Evolutionary conservation across 2,113 vertebrate species (phyloP).

Genomic region (Rousettus leschenaultii): DNA sequence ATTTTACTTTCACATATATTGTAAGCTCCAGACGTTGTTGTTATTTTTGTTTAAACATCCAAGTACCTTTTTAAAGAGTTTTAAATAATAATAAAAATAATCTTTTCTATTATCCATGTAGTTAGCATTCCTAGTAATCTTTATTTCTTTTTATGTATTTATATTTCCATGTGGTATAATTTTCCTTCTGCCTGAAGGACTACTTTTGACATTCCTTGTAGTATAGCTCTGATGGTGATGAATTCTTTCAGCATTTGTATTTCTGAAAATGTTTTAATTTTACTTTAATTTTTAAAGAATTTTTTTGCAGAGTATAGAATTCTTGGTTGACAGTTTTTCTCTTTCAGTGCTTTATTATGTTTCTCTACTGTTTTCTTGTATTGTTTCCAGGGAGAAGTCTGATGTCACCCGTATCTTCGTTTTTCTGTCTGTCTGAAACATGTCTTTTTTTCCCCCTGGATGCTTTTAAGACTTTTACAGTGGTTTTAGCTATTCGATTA

Average conservation of each 20-base stretch:
- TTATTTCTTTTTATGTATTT: neutral
- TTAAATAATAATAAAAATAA: slow-evolving; percentile 1
- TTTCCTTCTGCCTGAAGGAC: neutral
- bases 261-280: neutral
- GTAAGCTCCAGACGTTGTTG: neutral
- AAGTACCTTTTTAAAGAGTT: neutral
- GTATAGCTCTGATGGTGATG: neutral
- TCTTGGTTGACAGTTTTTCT: neutral
- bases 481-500: slow-evolving; percentile 11
- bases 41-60: neutral
- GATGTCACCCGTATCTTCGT: neutral
- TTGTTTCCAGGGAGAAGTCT: neutral
- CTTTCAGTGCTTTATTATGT: neutral
- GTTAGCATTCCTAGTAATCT: neutral
- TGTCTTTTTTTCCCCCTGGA: neutral
- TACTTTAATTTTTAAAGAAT: neutral
- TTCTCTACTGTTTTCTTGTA: neutral
- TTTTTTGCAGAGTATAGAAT: neutral
- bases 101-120: neutral
- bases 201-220: neutral
- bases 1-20: neutral
- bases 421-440: neutral
- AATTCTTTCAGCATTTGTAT: slow-evolving; percentile 1
- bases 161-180: neutral
- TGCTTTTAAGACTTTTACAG: neutral